Conservation (phyloP, 2,113 vertebrate genomes). For the Sceloporus tristichus region DNA sequence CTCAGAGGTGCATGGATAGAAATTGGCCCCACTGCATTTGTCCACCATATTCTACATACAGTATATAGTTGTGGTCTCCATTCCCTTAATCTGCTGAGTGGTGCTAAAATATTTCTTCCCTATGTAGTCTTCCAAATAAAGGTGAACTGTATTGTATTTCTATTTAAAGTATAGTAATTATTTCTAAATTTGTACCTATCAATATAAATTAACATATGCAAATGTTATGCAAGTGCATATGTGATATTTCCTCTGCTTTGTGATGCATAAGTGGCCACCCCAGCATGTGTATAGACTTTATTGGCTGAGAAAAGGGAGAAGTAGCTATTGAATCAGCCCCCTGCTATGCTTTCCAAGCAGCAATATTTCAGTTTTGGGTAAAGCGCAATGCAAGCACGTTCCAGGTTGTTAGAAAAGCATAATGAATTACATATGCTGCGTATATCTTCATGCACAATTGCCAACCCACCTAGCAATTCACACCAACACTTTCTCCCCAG, state of each 20-base stretch:
- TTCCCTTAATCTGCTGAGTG: too few relatives aligned
- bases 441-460: neutral
- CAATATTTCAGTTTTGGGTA: neutral
- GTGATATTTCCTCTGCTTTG: neutral
- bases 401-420: neutral
- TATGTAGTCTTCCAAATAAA: too few relatives aligned
- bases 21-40: too few relatives aligned
- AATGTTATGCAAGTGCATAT: neutral
- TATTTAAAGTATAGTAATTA: neutral
- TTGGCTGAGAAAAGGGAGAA: neutral
- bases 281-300: neutral
- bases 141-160: neutral
- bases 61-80: too few relatives aligned
- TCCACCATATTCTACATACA: too few relatives aligned
- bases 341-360: neutral
- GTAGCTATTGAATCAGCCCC: neutral
- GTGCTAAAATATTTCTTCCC: too few relatives aligned
- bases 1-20: too few relatives aligned
- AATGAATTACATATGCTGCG: too few relatives aligned
- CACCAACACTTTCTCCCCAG: too few relatives aligned
- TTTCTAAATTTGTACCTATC: neutral
- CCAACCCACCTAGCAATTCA: too few relatives aligned
- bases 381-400: neutral
- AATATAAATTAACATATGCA: neutral
- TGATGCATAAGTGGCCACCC: too few relatives aligned